Evolutionary conservation across 1,140 invertebrate genomes (phyloP), one percentile per base, ranked within the genome.

Genomic region (Monomorium pharaonis): DNA sequence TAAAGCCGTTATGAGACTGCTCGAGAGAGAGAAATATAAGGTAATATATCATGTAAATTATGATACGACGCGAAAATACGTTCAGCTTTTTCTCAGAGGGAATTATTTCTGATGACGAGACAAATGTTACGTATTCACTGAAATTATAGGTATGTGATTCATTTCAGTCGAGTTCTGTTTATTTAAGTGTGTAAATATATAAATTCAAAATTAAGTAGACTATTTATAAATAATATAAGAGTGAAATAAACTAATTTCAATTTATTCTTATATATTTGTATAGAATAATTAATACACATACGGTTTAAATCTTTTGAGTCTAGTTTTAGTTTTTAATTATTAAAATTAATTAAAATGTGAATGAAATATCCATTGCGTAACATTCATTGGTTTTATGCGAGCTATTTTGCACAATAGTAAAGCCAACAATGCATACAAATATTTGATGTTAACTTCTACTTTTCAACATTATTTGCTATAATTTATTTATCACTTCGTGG

Each of bases 21-120:
- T 69, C 30, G 62, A 27, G 33, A 12, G 14, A 12, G 14, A 12
- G 51, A 56, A 84, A 81, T 51, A 30, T 62, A 12, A 10, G 14
- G 14, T 63, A 60, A 77, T 87, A 85, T 60, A 69, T 87, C 62
- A 77, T 33, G 33, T 49, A 49, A 44, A 63, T 77, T 86, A 69
- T 51, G 44, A 51, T 16, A 65, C 60, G 67, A 84, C 21, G 33
- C 21, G 2, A 86, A 85, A 85, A 75, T 86, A 74, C 30, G 72
- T 21, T 60, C 37, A 75, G 24, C 51, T 87, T 69, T 78, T 60
- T 69, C 62, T 69, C n/a, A 9, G 14, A 54, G 14, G 0, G 24
- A 30, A 18, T 37, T 67, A 49, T 65, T 80, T 67, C n/a, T 21
- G 27, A 67, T 78, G 10, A 42, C 62, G 44, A 69, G 24, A 80